Evolutionary conservation across 2,888 invertebrate species (phyloP).

Genomic region (Oxystoma pomonae): DNA sequence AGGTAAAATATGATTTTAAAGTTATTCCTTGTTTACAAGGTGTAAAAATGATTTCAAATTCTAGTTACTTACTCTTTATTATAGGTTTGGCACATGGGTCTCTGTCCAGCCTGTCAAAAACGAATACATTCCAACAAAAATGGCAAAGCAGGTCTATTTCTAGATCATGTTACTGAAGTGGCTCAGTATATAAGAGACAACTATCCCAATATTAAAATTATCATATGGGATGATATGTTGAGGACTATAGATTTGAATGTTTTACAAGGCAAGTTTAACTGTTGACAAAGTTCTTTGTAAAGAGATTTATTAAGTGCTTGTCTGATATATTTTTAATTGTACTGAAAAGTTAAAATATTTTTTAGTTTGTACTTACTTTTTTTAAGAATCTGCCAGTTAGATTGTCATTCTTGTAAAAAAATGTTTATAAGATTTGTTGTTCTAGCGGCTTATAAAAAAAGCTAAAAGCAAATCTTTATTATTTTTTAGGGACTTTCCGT

Average conservation of each 20-base stretch:
- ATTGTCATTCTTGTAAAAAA: too few relatives aligned
- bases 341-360: too few relatives aligned
- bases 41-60: background rate
- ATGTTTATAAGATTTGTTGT: too few relatives aligned
- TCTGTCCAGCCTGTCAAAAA: conserved; percentile 56
- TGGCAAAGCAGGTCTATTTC: conserved; percentile 56
- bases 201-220: conserved; percentile 59
- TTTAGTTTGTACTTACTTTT: too few relatives aligned
- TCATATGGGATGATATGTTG: conserved; percentile 90
- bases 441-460: too few relatives aligned
- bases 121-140: conserved; percentile 49
- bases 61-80: conserved; percentile 7
- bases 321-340: too few relatives aligned
- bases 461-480: too few relatives aligned
- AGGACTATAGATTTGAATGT: conserved; percentile 54
- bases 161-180: conserved; percentile 64
- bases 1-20: conserved; percentile 45
- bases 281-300: too few relatives aligned
- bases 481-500: too few relatives aligned
- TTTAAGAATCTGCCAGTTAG: too few relatives aligned
- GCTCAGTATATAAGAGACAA: conserved; percentile 57
- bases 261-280: conserved; percentile 55
- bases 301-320: too few relatives aligned
- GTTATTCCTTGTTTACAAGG: background rate
- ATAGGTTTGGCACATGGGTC: conserved; percentile 69